Conservation (phyloP, 2,113 vertebrate genomes). For the Siniperca knerii region DNA sequence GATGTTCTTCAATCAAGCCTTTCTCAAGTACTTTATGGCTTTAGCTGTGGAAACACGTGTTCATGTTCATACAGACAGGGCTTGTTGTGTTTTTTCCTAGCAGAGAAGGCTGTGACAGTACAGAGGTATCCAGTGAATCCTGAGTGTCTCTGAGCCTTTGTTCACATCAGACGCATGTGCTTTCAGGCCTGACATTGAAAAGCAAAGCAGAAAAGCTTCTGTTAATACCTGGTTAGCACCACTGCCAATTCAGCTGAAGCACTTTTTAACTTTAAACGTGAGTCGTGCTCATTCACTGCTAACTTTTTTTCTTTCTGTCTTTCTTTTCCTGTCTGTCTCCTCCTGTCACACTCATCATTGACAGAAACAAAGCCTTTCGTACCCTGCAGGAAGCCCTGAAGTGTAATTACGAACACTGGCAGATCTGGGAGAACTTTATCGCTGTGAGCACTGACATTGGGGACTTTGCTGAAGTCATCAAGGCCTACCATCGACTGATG, state of each 20-base stretch:
- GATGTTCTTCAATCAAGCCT: background rate
- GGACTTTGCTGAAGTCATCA: conserved; percentile 93
- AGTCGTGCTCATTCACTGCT: background rate
- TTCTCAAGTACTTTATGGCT: background rate
- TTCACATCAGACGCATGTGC: conserved; percentile 61
- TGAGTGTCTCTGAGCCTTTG: conserved; percentile 31
- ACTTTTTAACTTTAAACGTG: conserved; percentile 7
- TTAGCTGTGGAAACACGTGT: background rate
- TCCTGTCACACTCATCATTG: background rate
- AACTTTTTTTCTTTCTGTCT: background rate
- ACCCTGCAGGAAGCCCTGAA: conserved; percentile 96
- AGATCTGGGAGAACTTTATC: conserved; percentile 99
- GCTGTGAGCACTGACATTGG: conserved; percentile 92
- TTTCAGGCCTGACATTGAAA: conserved; percentile 77
- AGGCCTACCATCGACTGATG: conserved; percentile 96
- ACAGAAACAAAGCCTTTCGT: conserved; percentile 92
- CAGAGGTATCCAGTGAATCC: background rate
- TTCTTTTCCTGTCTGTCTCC: background rate
- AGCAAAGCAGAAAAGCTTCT: conserved; percentile 54
- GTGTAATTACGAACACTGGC: conserved; percentile 98
- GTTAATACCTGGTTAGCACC: conserved; percentile 68
- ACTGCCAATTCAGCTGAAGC: conserved; percentile 47
- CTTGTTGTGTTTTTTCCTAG: background rate
- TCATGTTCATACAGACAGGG: background rate
- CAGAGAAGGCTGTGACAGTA: background rate